Evolutionary conservation across 2,113 vertebrate species (phyloP).

Genomic region (Proteles cristata): DNA sequence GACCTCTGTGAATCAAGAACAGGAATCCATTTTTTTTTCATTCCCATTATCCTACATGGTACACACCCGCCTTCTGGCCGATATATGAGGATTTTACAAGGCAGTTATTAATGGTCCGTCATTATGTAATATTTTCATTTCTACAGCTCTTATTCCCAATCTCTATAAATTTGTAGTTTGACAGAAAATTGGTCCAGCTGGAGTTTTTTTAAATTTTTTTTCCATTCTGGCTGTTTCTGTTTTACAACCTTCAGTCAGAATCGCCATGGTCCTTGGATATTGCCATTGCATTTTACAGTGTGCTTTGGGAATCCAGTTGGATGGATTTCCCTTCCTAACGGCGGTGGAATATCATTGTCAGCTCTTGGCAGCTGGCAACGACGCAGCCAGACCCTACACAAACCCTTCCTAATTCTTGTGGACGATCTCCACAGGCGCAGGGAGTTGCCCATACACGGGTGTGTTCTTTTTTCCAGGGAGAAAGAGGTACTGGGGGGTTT

Average conservation of each 20-base stretch:
- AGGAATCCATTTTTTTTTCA: background rate
- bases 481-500: no score
- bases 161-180: background rate
- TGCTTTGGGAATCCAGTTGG: background rate
- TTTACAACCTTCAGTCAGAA: background rate
- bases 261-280: fast-evolving
- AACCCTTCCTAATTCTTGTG: background rate
- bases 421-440: fast-evolving
- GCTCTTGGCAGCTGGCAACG: fast-evolving
- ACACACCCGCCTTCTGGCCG: background rate
- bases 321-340: background rate
- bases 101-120: background rate
- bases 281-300: background rate
- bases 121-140: background rate
- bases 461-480: background rate
- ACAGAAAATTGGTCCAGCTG: background rate
- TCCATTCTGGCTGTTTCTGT: background rate
- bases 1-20: background rate
- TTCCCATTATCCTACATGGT: fast-evolving
- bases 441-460: fast-evolving
- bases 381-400: fast-evolving
- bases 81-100: fast-evolving
- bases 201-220: background rate
- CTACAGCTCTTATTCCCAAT: no score
- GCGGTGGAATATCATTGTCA: background rate